Conservation (phyloP, 2,113 vertebrate genomes). For the Catharus fuscescens region DNA sequence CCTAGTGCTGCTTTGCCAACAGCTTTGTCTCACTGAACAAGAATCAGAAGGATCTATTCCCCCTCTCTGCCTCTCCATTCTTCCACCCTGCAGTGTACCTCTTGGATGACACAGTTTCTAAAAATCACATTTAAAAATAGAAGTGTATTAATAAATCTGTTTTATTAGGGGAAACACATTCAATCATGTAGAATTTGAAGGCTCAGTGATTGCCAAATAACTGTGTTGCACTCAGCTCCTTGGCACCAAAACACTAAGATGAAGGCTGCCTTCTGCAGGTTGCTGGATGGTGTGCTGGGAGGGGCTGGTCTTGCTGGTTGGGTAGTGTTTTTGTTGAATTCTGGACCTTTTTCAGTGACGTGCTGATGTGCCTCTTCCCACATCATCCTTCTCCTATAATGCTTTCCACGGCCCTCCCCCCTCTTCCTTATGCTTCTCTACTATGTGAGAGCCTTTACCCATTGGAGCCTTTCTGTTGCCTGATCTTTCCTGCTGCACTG, state of each 20-base stretch:
- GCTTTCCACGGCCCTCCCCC: background rate
- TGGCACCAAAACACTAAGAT: background rate
- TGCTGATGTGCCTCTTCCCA: background rate
- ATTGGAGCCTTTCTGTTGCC: background rate
- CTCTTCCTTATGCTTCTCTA: background rate
- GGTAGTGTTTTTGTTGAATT: background rate
- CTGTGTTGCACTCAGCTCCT: background rate
- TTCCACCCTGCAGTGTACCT: background rate
- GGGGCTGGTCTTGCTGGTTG: background rate
- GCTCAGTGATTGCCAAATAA: background rate
- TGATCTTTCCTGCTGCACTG: background rate
- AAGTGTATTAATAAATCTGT: slow-evolving; percentile 15
- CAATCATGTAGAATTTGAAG: slow-evolving; percentile 11
- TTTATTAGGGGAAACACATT: slow-evolving; percentile 40
- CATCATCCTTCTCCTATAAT: accelerated
- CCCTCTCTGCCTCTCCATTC: background rate
- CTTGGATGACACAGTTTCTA: slow-evolving; percentile 22
- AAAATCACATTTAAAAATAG: slow-evolving; percentile 44
- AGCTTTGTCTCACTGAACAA: background rate
- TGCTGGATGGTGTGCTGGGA: background rate
- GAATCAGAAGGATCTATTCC: background rate
- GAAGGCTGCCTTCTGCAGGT: background rate
- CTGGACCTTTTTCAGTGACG: background rate
- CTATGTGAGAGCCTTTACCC: background rate
- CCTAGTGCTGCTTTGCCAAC: background rate